Evolutionary conservation across 1,140 invertebrate species (phyloP).

Genomic region (Bombus waltoni): DNA sequence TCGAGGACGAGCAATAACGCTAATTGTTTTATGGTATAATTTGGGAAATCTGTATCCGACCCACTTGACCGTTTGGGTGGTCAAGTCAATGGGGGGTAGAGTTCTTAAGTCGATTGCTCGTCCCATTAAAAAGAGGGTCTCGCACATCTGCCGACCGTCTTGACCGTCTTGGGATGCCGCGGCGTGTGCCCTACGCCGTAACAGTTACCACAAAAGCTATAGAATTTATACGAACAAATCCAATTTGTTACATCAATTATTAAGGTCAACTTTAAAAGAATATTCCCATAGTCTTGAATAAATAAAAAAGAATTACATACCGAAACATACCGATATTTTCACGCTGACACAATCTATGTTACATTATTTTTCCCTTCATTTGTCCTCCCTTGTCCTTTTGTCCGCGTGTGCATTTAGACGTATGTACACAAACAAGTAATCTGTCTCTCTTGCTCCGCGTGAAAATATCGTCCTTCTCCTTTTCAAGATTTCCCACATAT

Average conservation of each 20-base stretch:
- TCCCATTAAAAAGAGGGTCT: too few relatives aligned
- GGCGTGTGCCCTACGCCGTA: too few relatives aligned
- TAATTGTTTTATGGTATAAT: too few relatives aligned
- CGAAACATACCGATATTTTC: not conserved
- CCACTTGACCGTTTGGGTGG: too few relatives aligned
- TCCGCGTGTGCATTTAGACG: conserved; percentile 2
- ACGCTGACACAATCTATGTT: not conserved
- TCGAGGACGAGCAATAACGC: too few relatives aligned
- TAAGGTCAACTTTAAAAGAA: not conserved
- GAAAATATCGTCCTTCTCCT: not conserved
- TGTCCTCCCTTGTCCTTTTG: not conserved
- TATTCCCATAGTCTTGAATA: not conserved
- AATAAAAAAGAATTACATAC: not conserved
- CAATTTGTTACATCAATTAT: conserved; percentile 9
- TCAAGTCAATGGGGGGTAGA: too few relatives aligned
- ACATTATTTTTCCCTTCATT: too few relatives aligned
- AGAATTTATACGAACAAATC: not conserved
- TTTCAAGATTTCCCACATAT: not conserved
- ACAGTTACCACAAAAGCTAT: not conserved
- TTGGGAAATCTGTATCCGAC: too few relatives aligned
- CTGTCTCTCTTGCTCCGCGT: not conserved
- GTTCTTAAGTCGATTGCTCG: too few relatives aligned
- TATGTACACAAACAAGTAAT: not conserved
- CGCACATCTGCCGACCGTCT: too few relatives aligned
- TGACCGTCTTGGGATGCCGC: too few relatives aligned